Base-by-base conservation (phyloP, 1,140 invertebrate genomes). In the Heterodera carotae region DNA sequence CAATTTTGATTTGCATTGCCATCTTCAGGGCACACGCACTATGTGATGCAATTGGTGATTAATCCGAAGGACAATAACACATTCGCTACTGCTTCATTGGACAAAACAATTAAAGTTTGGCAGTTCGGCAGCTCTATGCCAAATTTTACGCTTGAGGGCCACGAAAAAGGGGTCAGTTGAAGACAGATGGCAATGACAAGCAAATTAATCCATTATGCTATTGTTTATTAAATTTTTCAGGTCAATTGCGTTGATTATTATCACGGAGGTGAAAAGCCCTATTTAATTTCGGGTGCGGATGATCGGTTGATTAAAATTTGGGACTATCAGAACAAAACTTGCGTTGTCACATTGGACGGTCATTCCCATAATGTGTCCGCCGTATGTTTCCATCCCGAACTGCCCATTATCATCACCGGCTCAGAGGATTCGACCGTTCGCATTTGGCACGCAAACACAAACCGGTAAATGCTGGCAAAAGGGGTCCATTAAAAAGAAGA, bases 1-100 rank as follows among this genome's bases (percentile, higher is more conserved):
- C 59, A 36, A 25, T 8, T 34, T 33, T 31, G 22, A 8, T 76
- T 59, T 29, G 15, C 15, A 59, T 82, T 36, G 5, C 33, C 15
- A 59, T 48, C 81, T 84, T 76, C 39, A 84, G 90, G 97, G 0
- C 97, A 99, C 89, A 95, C 94, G 0, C 97, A 99, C 88, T 99
- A 99, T 88, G 96, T 99, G 0, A 99, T 99, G 97, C 96, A 99
- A 89, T 94, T 99, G 84, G 96, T 97, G 0, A 94, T 99, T 81
- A 99, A 99, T 90, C 97, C 97, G 0, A 99, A 99, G 88, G 97
- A 99, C 87, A 99, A 98, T 88, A 99, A 99, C 88, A 98, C 96
- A n/a, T 99, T 99, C 90, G 97, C 96, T 6, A 97, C 94, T 87
- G 97, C 96, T 33, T 98, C 96, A 29, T 90, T 99, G 1, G 97